A percentile compares a stretch with the other conserved stretches of the same genome.
phyloP scores from a whole-genome alignment of 2,113 vertebrate species.

The Pandion haliaetus region DNA sequence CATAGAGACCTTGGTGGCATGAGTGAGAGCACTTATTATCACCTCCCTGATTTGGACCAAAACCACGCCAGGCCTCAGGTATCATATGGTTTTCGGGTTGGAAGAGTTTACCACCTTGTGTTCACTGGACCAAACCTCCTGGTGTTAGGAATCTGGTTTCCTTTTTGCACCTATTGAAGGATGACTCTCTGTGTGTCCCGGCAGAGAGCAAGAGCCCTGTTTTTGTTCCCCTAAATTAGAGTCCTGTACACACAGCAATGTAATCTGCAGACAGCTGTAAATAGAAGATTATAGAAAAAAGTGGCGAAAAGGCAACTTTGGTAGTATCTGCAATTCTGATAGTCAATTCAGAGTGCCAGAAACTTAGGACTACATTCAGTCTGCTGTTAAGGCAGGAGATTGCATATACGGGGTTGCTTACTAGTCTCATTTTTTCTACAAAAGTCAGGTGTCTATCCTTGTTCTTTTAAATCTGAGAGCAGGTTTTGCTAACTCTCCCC shows the following conservation, averaged over 20 bases:
- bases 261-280: background rate
- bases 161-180: background rate
- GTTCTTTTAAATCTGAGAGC: background rate
- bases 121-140: background rate
- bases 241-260: accelerated
- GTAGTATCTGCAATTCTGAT: background rate
- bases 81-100: background rate
- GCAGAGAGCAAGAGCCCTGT: accelerated
- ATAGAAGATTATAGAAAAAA: background rate
- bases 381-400: background rate
- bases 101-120: background rate
- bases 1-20: no score
- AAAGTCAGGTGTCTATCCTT: background rate
- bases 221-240: background rate
- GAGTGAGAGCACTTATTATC: background rate
- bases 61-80: background rate
- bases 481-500: background rate
- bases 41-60: background rate
- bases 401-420: background rate
- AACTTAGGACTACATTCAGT: background rate
- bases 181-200: background rate
- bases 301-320: background rate
- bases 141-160: background rate
- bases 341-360: background rate
- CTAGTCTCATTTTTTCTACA: background rate